phyloP scores from a whole-genome alignment of 2,113 vertebrate genomes.

The Montifringilla adamsi region DNA sequence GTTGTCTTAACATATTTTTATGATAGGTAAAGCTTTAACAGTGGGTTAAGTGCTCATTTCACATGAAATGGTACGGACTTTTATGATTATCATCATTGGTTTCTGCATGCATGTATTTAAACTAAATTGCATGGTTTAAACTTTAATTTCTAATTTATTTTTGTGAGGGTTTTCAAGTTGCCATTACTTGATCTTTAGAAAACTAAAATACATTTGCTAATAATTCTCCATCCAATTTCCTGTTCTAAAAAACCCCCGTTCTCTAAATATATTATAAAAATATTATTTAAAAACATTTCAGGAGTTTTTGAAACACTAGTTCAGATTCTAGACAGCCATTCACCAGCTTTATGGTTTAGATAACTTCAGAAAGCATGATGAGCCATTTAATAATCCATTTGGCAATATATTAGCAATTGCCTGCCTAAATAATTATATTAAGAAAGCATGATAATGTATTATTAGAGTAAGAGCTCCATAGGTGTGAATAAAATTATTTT shows the following conservation, averaged over 20 bases:
- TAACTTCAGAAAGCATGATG: background rate
- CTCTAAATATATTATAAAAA: background rate
- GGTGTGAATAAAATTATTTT: background rate
- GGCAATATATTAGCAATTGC: background rate
- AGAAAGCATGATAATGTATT: background rate
- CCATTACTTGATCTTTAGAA: background rate
- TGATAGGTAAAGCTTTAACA: background rate
- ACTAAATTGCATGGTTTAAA: background rate
- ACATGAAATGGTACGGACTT: background rate
- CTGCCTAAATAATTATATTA: background rate
- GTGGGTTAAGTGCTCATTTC: background rate
- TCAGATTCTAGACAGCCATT: background rate
- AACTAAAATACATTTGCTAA: background rate
- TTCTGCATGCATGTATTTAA: background rate
- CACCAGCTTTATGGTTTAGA: background rate
- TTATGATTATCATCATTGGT: background rate
- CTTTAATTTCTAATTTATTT: background rate
- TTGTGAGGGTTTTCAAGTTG: background rate
- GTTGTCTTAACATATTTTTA: background rate
- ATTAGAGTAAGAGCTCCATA: background rate
- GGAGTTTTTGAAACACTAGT: background rate
- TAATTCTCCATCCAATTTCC: background rate
- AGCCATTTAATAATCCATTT: background rate
- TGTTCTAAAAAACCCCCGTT: background rate
- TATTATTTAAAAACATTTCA: background rate